Conservation (phyloP, 2,113 vertebrate species). For the Fulica atra region DNA sequence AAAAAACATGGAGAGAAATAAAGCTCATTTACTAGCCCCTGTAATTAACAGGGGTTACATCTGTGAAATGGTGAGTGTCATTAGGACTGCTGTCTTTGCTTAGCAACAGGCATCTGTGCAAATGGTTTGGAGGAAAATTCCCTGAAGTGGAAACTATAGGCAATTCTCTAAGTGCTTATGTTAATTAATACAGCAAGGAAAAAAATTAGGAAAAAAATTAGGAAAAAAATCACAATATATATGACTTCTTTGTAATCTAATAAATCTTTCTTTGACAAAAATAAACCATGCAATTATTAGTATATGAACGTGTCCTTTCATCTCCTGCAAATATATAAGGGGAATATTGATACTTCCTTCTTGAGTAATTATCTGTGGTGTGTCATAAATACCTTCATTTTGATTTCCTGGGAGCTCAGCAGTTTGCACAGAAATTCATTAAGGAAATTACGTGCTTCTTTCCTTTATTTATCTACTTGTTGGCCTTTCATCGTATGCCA, state of each 20-base stretch:
- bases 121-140: slow-evolving; percentile 25
- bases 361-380: slow-evolving; percentile 12
- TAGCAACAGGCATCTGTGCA: not conserved
- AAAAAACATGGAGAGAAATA: not conserved
- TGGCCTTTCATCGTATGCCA: not conserved
- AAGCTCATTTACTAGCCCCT: not conserved
- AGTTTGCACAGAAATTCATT: slow-evolving; percentile 10
- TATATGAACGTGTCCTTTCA: not conserved
- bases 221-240: not conserved
- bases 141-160: not conserved
- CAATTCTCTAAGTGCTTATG: not conserved
- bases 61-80: not conserved
- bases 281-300: not conserved
- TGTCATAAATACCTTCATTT: slow-evolving; percentile 20
- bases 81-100: not conserved
- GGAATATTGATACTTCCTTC: not conserved
- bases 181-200: not conserved
- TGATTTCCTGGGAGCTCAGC: slow-evolving; percentile 21
- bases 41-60: not conserved
- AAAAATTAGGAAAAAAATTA: not conserved
- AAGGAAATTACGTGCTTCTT: slow-evolving; percentile 41
- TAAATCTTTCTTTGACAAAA: slow-evolving; percentile 23
- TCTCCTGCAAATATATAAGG: not conserved
- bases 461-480: slow-evolving; percentile 37
- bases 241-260: not conserved